Conservation (phyloP, 37 sponge, comb jelly and placozoan genomes). For the Dysidea cf. avara region DNA sequence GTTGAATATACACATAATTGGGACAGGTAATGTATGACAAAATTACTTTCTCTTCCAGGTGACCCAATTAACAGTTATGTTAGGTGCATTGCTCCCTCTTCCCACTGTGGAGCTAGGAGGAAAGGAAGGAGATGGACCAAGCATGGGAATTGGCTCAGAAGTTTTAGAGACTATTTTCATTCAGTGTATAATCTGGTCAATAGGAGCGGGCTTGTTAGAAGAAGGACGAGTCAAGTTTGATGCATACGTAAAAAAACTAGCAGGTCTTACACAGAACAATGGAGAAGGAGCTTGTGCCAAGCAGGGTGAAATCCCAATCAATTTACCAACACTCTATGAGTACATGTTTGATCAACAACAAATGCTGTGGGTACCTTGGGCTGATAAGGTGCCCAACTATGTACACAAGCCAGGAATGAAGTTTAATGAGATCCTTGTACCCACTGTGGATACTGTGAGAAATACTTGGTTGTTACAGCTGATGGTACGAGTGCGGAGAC, state of each 20-base stretch:
- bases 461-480: slow-evolving; percentile 96
- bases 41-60: slow-evolving; percentile 25
- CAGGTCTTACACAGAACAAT: slow-evolving; percentile 60
- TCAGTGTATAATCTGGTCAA: slow-evolving; percentile 84
- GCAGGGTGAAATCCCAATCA: slow-evolving; percentile 84
- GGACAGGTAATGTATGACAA: too few relatives aligned
- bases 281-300: slow-evolving; percentile 70
- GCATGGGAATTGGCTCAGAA: slow-evolving; percentile 55
- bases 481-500: slow-evolving; percentile 84
- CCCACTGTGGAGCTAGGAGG: slow-evolving; percentile 41
- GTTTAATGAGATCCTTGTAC: slow-evolving; percentile 96
- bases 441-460: slow-evolving; percentile 96
- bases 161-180: slow-evolving; percentile 86
- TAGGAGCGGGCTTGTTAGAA: slow-evolving; percentile 90
- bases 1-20: not conserved
- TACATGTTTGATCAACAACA: slow-evolving; percentile 79
- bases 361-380: slow-evolving; percentile 79
- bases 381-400: slow-evolving; percentile 86
- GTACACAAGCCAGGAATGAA: slow-evolving; percentile 74
- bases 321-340: slow-evolving; percentile 87
- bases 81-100: slow-evolving; percentile 83
- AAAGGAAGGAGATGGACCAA: slow-evolving; percentile 44
- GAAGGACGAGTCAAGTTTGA: slow-evolving; percentile 94
- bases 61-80: slow-evolving; percentile 78
- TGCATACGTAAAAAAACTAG: slow-evolving; percentile 74